Evolutionary conservation across 2,113 vertebrate genomes (phyloP).

Genomic region (Hydrolagus affinis): DNA sequence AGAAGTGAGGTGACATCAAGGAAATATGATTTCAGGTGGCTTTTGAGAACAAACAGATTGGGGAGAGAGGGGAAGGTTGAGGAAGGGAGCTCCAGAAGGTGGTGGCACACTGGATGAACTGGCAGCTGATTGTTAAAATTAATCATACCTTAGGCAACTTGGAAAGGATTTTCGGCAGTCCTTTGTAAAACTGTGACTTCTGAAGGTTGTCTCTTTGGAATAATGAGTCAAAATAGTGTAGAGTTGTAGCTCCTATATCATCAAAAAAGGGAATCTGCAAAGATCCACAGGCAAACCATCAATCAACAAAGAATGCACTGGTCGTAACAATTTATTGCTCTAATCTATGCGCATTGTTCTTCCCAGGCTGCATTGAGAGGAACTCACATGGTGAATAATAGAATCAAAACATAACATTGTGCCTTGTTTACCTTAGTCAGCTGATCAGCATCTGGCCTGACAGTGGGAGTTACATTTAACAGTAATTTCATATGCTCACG

Average conservation of each 20-base stretch:
- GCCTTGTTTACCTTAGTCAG: slow-evolving; percentile 79
- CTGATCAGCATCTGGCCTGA: slow-evolving; percentile 93
- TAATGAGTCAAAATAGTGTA: slow-evolving; percentile 95
- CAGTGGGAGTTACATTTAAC: slow-evolving; percentile 79
- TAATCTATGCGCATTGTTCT: neutral
- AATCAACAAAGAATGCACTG: slow-evolving; percentile 35
- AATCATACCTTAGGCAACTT: slow-evolving; percentile 83
- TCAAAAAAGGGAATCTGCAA: slow-evolving; percentile 93
- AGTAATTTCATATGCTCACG: slow-evolving; percentile 87
- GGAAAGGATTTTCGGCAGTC: slow-evolving; percentile 86
- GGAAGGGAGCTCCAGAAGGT: too few relatives aligned
- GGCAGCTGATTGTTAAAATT: too few relatives aligned
- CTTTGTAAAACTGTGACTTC: slow-evolving; percentile 98
- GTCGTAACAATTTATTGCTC: neutral
- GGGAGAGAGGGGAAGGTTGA: too few relatives aligned
- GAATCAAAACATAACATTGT: neutral
- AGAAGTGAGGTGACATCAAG: too few relatives aligned
- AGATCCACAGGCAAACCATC: slow-evolving; percentile 24
- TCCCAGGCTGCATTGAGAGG: neutral
- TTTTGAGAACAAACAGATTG: too few relatives aligned
- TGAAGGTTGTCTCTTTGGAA: slow-evolving; percentile 97
- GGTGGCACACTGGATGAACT: too few relatives aligned
- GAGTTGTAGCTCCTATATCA: slow-evolving; percentile 86
- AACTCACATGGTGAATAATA: neutral
- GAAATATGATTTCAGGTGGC: too few relatives aligned